Evolutionary conservation across 2,888 invertebrate genomes (phyloP).

Genomic region (Cantharis lateralis): DNA sequence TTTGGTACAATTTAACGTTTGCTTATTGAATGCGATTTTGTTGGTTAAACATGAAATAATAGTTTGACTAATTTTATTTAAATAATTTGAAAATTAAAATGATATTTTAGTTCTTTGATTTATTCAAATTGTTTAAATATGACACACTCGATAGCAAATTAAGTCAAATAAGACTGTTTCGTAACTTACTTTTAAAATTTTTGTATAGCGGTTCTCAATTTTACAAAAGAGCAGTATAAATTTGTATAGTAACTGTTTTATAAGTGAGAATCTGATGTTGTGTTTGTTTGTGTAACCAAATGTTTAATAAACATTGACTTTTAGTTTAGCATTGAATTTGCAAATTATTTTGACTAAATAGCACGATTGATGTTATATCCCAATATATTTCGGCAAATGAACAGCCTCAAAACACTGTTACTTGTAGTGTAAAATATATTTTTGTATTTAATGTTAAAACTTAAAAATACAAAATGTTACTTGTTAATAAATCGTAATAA

Average conservation of each 20-base stretch:
- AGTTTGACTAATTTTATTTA: neutral
- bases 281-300: neutral
- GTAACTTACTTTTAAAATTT: neutral
- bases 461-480: neutral
- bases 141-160: neutral
- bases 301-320: neutral
- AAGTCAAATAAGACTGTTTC: neutral
- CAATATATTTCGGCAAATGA: neutral
- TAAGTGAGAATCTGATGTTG: neutral
- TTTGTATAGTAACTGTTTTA: neutral
- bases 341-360: neutral
- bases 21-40: neutral
- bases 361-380: neutral
- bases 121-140: neutral
- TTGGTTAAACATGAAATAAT: neutral
- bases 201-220: neutral
- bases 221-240: neutral
- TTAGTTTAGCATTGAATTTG: neutral
- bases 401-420: neutral
- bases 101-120: neutral
- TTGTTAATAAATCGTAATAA: neutral
- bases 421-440: slow-evolving; percentile 4
- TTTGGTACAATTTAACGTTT: neutral
- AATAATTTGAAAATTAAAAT: neutral
- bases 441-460: slow-evolving; percentile 3